phyloP scores from a whole-genome alignment of 1,140 invertebrate species.

The Oppia nitens region DNA sequence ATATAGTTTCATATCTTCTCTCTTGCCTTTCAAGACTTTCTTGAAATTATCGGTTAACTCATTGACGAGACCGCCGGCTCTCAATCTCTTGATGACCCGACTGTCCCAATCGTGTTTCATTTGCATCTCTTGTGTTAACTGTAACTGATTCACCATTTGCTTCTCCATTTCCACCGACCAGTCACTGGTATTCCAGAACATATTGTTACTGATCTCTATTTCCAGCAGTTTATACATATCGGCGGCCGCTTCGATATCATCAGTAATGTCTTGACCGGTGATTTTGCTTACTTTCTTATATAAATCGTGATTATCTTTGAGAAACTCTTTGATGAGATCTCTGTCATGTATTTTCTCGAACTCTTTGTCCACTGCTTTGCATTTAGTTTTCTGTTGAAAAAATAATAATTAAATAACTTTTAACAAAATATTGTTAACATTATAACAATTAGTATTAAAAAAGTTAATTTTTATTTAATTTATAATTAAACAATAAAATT shows the following conservation, averaged over 20 bases:
- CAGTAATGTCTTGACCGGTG: background rate
- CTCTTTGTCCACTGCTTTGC: too few species aligned
- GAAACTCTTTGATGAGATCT: background rate
- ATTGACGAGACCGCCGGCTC: slow-evolving; percentile 2
- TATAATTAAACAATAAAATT: too few species aligned
- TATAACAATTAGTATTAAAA: background rate
- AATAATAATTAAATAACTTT: too few species aligned
- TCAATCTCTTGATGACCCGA: background rate
- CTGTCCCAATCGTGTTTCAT: background rate
- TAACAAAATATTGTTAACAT: background rate
- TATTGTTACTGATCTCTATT: slow-evolving; percentile 9
- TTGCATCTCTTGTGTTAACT: background rate
- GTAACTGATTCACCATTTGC: background rate
- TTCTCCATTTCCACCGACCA: slow-evolving; percentile 1
- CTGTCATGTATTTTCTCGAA: background rate
- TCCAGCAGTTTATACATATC: slow-evolving; percentile 1
- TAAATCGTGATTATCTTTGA: background rate
- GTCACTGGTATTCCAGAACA: slow-evolving; percentile 3
- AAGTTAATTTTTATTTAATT: too few species aligned
- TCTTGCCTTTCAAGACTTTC: background rate
- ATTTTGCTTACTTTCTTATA: background rate
- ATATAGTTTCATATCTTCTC: background rate
- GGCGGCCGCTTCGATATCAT: background rate
- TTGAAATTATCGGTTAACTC: background rate
- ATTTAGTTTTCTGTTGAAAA: too few species aligned